These are phyloP conservation scores for Octodon degus DNA, from an alignment of 2,113 vertebrate genomes.

Conservation along the genomic window DNA sequence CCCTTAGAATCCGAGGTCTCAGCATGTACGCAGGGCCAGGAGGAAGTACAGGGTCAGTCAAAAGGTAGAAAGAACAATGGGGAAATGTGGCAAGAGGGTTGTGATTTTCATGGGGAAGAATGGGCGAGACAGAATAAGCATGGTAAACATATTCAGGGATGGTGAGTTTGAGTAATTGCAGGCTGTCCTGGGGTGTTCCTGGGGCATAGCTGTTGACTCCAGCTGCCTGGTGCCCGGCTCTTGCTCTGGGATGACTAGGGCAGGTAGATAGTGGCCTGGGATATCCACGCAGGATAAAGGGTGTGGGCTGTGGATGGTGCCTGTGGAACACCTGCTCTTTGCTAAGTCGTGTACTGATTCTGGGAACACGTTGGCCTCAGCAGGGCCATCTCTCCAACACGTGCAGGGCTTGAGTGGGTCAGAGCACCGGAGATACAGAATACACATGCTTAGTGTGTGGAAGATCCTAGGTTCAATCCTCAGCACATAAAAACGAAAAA, in stretches of 20 bases:
- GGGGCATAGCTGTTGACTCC: not conserved
- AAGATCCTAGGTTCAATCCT: not conserved
- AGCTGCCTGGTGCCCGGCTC: not conserved
- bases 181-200: not conserved
- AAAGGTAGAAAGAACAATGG: not conserved
- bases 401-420: not conserved
- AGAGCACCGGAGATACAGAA: not conserved
- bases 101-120: not conserved
- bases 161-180: not conserved
- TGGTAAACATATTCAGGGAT: not conserved
- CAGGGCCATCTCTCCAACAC: not conserved
- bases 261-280: not conserved
- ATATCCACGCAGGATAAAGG: not conserved
- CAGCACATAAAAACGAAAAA: not conserved
- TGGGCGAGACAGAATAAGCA: not conserved
- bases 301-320: not conserved
- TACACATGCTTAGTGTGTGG: not conserved
- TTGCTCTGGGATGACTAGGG: not conserved
- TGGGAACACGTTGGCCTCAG: not conserved
- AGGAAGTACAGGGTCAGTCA: not conserved
- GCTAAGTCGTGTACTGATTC: not conserved
- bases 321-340: not conserved
- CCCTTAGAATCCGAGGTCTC: not conserved
- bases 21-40: rapidly evolving
- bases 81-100: not conserved